Evolutionary conservation across 2,888 invertebrate species (phyloP).

Genomic region (Troides oblongomaculatus): DNA sequence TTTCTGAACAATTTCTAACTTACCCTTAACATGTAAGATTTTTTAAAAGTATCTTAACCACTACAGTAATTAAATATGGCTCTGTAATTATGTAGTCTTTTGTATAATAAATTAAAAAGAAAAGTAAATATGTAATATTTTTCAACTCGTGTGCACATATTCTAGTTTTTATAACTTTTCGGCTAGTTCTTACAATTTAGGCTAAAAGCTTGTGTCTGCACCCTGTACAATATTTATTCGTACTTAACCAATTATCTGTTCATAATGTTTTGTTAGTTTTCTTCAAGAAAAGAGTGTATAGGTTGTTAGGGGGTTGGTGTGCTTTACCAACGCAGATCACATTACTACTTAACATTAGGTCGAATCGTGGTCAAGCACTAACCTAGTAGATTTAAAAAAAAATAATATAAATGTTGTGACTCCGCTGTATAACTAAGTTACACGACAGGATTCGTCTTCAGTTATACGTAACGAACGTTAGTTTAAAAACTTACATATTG

Average conservation of each 20-base stretch:
- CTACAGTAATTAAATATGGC: not conserved
- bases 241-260: not conserved
- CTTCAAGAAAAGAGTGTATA: no score
- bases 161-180: not conserved
- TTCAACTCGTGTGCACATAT: not conserved
- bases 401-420: no score
- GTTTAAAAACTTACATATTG: not conserved
- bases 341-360: no score
- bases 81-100: not conserved
- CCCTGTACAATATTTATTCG: not conserved
- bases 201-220: not conserved
- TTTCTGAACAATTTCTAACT: no score
- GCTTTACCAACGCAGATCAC: no score
- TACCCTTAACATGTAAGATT: no score
- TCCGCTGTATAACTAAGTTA: no score
- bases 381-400: no score
- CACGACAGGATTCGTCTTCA: not conserved
- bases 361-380: no score
- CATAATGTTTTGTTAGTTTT: not conserved
- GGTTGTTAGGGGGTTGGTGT: no score
- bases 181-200: not conserved
- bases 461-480: not conserved
- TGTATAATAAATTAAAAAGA: not conserved
- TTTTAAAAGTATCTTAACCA: no score
- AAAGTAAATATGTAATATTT: not conserved